phyloP scores from a whole-genome alignment of 2,797 vertebrate genomes.

The Hippoglossus hippoglossus region DNA sequence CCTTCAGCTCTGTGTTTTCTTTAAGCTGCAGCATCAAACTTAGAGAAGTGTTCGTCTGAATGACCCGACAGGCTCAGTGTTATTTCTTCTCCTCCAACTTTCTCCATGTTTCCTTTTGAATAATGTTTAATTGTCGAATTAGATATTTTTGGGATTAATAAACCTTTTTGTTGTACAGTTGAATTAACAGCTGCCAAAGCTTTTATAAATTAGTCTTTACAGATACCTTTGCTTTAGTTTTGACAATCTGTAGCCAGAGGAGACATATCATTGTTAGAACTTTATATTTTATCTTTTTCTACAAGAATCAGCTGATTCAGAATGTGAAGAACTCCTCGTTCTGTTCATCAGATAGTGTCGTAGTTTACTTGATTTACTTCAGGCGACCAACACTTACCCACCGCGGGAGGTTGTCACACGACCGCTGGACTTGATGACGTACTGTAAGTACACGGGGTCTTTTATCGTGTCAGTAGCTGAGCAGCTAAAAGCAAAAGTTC shows the following conservation, averaged over 20 bases:
- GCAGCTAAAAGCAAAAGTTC: slow-evolving; percentile 20
- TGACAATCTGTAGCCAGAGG: slow-evolving; percentile 46
- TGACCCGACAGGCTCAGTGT: slow-evolving; percentile 2
- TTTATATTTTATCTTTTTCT: slow-evolving; percentile 6
- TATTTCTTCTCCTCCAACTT: slow-evolving; percentile 3
- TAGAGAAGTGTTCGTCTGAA: background rate
- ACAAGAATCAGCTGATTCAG: slow-evolving; percentile 35
- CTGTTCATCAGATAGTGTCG: slow-evolving; percentile 25
- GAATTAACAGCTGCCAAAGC: slow-evolving; percentile 46
- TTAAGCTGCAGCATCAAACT: slow-evolving; percentile 19
- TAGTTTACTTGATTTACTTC: slow-evolving; percentile 35
- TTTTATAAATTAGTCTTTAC: slow-evolving; percentile 29
- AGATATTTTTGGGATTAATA: slow-evolving; percentile 11
- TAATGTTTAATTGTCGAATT: slow-evolving; percentile 16
- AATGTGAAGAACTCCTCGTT: slow-evolving; percentile 50
- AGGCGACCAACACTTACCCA: slow-evolving; percentile 22
- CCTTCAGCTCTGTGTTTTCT: background rate
- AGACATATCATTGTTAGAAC: slow-evolving; percentile 10
- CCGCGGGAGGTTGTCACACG: slow-evolving; percentile 13
- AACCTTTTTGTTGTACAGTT: slow-evolving; percentile 28
- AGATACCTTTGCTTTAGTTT: background rate
- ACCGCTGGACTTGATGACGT: slow-evolving; percentile 12
- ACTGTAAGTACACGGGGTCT: slow-evolving; percentile 23
- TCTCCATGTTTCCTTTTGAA: slow-evolving; percentile 3
- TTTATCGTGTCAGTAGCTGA: slow-evolving; percentile 36